Evolutionary conservation across 2,888 invertebrate species (phyloP), one percentile per base, ranked within the genome.

Genomic region (Patella caerulea): DNA sequence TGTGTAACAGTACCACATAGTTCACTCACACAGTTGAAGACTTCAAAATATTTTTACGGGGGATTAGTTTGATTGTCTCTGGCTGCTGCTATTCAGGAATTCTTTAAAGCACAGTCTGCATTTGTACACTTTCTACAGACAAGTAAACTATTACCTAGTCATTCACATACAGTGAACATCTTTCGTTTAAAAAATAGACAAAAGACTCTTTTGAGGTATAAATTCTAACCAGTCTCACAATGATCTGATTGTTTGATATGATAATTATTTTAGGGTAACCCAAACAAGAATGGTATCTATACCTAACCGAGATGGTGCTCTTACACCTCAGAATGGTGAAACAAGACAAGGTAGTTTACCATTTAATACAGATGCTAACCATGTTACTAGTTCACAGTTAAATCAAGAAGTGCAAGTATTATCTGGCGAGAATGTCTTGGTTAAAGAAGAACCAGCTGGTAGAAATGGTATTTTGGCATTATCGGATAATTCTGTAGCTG

Each of bases 351-450:
- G 73, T 70, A 84, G 84, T 1, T 78, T 84, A 12, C 83, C 86
- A 11, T 86, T 85, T 73, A 83, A 76, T 53, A 70, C 83, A 11
- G 82, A 83, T 45, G 71, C 72, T 24, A 78, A 78, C 24, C 83
- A 84, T 71, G 84, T 85, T 55, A 81, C 83, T 45, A 84, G 83
- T 73, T 83, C 84, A 34, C 84, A 85, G 73, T 79, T 76, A n/a
- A 76, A 78, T 55, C 74, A 78, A 56, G 75, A 74, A 11, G 77
- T 70, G 12, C 70, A 75, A n/a, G 71, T 56, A 12, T 59, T 59
- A 59, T 17, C 15, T 17, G 59, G 59, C 11, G 59, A 59, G 4
- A 17, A 17, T 17, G 59, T 59, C 7, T 59, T 59, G 15, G 59
- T 59, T 9, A 59, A 59, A 19, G 59, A 59, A 59, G 59, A 59